Conservation (phyloP, 2,797 vertebrate genomes). For the Columba guinea region DNA sequence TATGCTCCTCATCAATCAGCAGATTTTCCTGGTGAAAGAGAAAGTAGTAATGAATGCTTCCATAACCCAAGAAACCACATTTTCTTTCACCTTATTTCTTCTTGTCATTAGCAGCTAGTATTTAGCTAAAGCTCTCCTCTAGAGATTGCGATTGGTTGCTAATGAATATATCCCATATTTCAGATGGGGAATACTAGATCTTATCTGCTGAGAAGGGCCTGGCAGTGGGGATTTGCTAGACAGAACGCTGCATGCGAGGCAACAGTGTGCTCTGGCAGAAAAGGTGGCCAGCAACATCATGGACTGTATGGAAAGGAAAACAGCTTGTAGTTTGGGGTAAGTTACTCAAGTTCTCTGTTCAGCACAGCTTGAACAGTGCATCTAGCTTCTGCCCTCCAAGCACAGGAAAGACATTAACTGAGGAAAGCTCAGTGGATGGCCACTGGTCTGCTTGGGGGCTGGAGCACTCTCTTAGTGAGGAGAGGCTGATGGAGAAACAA, state of each 20-base stretch:
- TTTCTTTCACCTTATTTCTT: neutral
- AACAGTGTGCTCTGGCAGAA: neutral
- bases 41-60: neutral
- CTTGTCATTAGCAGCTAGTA: neutral
- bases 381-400: neutral
- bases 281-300: neutral
- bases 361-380: neutral
- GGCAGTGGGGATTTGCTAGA: neutral
- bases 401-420: neutral
- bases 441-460: neutral
- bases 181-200: neutral
- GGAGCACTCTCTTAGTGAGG: rapidly evolving
- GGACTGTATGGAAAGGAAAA: neutral
- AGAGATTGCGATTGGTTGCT: neutral
- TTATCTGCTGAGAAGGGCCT: neutral
- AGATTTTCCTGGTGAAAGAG: slow-evolving; percentile 88
- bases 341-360: neutral
- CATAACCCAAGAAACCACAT: rapidly evolving
- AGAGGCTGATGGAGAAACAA: neutral
- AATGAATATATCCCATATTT: neutral
- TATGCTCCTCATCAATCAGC: slow-evolving; percentile 89
- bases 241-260: neutral
- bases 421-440: neutral
- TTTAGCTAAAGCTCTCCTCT: neutral
- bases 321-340: rapidly evolving